Conservation (phyloP, 2,797 vertebrate genomes). For the Ibycter americanus region DNA sequence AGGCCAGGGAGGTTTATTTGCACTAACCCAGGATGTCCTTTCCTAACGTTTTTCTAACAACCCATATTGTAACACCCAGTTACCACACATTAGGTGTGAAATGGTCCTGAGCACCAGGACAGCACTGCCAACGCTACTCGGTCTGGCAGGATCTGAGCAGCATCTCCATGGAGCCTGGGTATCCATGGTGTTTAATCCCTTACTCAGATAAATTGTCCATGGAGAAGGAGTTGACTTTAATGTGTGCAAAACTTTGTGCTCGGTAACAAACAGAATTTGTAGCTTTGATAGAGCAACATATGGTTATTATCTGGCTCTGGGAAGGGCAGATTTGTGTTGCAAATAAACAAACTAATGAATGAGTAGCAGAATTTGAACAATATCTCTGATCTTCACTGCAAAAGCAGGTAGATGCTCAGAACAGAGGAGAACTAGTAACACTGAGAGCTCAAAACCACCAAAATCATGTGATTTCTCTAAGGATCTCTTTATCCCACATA, state of each 20-base stretch:
- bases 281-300: not conserved
- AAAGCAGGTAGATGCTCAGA: not conserved
- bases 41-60: not conserved
- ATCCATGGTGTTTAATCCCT: not conserved
- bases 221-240: not conserved
- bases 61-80: not conserved
- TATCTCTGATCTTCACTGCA: not conserved
- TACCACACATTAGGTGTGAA: not conserved
- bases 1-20: not conserved
- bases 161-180: not conserved
- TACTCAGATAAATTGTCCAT: not conserved
- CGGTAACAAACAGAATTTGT: not conserved
- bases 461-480: not conserved
- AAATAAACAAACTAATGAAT: not conserved
- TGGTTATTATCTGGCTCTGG: not conserved
- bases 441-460: not conserved
- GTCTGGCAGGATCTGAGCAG: not conserved
- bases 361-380: not conserved
- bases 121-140: fast-evolving
- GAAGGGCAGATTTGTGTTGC: not conserved
- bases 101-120: not conserved
- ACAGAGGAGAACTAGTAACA: not conserved
- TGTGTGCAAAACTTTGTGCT: not conserved
- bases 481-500: not conserved
- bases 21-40: not conserved